Base-by-base conservation (phyloP, 2,888 invertebrate species). In the Lasioglossum lativentre region DNA sequence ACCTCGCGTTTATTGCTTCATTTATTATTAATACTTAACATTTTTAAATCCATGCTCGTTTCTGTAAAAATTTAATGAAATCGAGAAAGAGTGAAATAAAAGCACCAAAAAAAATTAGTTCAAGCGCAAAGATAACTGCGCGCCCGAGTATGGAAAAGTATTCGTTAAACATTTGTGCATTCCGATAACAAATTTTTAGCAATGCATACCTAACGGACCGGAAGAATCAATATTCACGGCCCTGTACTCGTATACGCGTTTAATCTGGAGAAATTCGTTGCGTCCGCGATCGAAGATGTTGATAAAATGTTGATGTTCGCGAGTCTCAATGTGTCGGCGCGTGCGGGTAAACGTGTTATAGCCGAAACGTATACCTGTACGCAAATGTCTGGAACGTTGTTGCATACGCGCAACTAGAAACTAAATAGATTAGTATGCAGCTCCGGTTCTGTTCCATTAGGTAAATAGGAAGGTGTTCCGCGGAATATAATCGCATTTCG, bases 201-300 rank as follows among this genome's bases (percentile, higher is more conserved):
- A n/a, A n/a, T n/a, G n/a, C n/a, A n/a, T 56, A 73, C 52, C 40
- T 42, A 72, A 71, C 47, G 16, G 42, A 40, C 47, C 30, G 76
- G 82, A 88, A 89, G 89, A 90, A 92, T 91, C 80, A 86, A 91
- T 92, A 92, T 91, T 90, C 89, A 76, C 70, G 80, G 16, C 63
- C 42, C 59, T 38, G 27, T 70, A 75, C 40, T 59, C 59, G 56
- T 47, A n/a, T 78, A 73, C 75, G 78, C 80, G 73, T 88, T 86
- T 89, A 88, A 89, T 79, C 79, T 68, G 19, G 40, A 63, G 82
- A 66, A 74, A 82, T 85, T 81, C 81, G 56, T 59, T 66, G 40
- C 30, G 59, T 81, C 14, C 68, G 8, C 47, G 30, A 71, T 42
- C 68, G 80, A 88, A 85, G 78, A 85, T 75, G 77, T 70, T 82